Conservation (phyloP, 2,888 invertebrate genomes). For the Zonitis immaculata region DNA sequence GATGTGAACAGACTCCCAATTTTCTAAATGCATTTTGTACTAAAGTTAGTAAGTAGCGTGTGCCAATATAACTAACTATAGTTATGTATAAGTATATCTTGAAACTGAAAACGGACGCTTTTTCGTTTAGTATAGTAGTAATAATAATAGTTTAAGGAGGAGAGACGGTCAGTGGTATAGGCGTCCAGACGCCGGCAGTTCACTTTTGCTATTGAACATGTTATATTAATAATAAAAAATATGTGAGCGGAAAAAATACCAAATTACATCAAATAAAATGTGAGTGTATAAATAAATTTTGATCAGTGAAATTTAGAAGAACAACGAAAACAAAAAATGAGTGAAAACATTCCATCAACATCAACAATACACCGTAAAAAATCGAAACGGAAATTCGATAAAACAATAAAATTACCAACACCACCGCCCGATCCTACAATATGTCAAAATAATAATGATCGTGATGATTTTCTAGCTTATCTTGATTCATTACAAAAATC, state of each 20-base stretch:
- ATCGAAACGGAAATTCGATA: constrained; percentile 31
- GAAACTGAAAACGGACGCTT: constrained; percentile 28
- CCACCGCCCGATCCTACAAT: constrained; percentile 48
- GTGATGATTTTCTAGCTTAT: constrained; percentile 50
- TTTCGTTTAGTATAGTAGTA: background rate
- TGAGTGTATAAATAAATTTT: background rate
- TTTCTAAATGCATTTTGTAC: constrained; percentile 16
- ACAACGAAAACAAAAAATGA: constrained; percentile 18
- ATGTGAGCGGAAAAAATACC: no score
- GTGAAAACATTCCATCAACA: constrained; percentile 28
- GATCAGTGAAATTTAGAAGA: background rate
- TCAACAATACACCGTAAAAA: constrained; percentile 13
- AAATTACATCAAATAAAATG: background rate
- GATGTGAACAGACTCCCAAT: constrained; percentile 17
- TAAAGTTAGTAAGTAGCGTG: constrained; percentile 37
- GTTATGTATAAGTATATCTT: no score
- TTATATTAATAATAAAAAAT: no score
- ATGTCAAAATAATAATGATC: constrained; percentile 11
- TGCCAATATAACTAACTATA: constrained; percentile 39
- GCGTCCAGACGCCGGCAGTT: constrained; percentile 31
- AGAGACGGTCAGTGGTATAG: constrained; percentile 39
- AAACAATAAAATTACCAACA: constrained; percentile 44
- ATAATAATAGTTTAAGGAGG: no score
- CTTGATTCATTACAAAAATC: constrained; percentile 44
- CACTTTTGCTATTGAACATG: no score